Evolutionary conservation across 1,140 invertebrate genomes (phyloP).

Genomic region (Apis mellifera): DNA sequence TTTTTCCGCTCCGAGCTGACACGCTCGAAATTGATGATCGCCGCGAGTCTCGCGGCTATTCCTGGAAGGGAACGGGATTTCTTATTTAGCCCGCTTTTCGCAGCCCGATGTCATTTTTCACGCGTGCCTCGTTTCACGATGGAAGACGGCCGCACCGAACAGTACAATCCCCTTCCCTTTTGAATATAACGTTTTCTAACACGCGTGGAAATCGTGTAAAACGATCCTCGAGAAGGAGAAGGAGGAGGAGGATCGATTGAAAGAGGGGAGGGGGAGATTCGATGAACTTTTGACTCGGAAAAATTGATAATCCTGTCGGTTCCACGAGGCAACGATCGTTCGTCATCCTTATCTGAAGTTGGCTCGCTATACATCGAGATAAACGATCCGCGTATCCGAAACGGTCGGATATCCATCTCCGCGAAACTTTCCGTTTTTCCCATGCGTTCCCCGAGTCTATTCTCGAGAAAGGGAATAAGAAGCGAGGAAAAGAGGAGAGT

Average conservation of each 20-base stretch:
- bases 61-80: constrained; percentile 61
- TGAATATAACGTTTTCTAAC: not conserved
- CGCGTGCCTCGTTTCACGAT: constrained; percentile 25
- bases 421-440: not conserved
- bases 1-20: constrained; percentile 27
- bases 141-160: constrained; percentile 35
- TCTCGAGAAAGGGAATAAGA: not conserved
- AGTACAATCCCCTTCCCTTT: not conserved
- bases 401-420: constrained; percentile 13
- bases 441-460: not conserved
- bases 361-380: not conserved
- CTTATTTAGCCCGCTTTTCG: constrained; percentile 72
- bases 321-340: constrained; percentile 4
- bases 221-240: no score
- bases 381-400: not conserved
- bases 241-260: not conserved
- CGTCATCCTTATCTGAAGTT: constrained; percentile 31
- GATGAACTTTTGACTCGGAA: not conserved
- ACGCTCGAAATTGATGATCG: constrained; percentile 68
- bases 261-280: not conserved
- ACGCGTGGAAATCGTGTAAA: not conserved
- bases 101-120: constrained; percentile 72
- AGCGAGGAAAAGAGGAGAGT: no score
- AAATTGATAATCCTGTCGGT: constrained; percentile 37
- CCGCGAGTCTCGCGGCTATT: constrained; percentile 48